Evolutionary conservation across 2,113 vertebrate species (phyloP).

Genomic region (Dicentrarchus labrax): DNA sequence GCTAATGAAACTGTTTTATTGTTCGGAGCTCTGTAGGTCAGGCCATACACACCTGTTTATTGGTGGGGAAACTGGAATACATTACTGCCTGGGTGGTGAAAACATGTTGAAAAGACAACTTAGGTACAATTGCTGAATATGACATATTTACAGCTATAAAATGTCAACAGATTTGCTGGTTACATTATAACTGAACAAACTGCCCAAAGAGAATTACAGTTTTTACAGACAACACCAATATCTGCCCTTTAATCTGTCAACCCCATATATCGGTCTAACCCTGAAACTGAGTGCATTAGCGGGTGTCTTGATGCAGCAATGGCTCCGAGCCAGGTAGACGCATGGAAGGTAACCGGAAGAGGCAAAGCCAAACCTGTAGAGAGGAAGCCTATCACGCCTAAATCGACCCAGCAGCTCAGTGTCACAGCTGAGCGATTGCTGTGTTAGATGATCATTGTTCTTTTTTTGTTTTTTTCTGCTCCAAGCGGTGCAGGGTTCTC

Average conservation of each 20-base stretch:
- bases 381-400: constrained; percentile 18
- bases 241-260: neutral
- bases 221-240: neutral
- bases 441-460: neutral
- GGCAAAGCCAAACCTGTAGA: neutral
- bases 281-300: constrained; percentile 10
- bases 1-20: constrained; percentile 4
- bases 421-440: neutral
- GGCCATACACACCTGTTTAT: neutral
- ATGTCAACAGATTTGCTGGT: neutral
- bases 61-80: neutral
- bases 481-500: neutral
- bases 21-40: neutral
- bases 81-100: neutral
- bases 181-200: neutral
- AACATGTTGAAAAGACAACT: neutral
- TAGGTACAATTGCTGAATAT: neutral
- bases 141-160: neutral
- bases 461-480: neutral
- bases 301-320: constrained; percentile 5
- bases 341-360: neutral
- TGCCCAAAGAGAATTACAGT: neutral
- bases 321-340: neutral
- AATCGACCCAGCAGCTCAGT: neutral
- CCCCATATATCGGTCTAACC: constrained; percentile 17